A percentile compares a stretch with the other conserved stretches of the same genome.
Conservation (phyloP, 2,888 invertebrate genomes). For the Agonopterix alstromeriana region DNA sequence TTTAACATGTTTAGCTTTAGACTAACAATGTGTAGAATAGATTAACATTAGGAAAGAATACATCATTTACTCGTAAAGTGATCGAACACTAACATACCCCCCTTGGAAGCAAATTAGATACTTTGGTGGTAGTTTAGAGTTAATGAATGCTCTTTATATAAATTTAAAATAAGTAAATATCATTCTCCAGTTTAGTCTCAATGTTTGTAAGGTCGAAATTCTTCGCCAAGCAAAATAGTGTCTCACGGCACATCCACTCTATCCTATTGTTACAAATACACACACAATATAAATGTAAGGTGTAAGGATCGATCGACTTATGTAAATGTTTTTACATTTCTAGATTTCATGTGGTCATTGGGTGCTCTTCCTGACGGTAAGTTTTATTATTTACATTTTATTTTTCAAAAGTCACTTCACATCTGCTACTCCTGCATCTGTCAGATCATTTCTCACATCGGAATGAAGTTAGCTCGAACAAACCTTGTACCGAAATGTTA, state of each 20-base stretch:
- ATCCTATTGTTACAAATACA: conserved; percentile 24
- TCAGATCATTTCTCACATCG: conserved; percentile 26
- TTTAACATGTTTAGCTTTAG: conserved; percentile 76
- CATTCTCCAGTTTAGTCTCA: conserved; percentile 36
- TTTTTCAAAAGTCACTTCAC: conserved; percentile 46
- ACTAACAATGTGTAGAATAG: conserved; percentile 74
- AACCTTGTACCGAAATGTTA: conserved; percentile 7
- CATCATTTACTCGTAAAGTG: conserved; percentile 28
- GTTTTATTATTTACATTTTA: conserved; percentile 67
- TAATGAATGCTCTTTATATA: background rate
- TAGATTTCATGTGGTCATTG: conserved; percentile 99
- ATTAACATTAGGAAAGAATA: conserved; percentile 54
- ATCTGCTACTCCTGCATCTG: conserved; percentile 41
- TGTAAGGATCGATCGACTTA: conserved; percentile 73
- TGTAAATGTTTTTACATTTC: conserved; percentile 80
- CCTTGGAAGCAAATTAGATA: conserved; percentile 45
- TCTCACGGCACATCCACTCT: conserved; percentile 59
- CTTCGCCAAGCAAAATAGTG: conserved; percentile 76
- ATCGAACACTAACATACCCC: conserved; percentile 64
- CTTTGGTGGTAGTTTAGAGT: conserved; percentile 50
- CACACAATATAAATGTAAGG: conserved; percentile 52
- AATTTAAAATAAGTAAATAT: conserved; percentile 39
- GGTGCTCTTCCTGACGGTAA: conserved; percentile 98
- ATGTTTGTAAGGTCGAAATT: conserved; percentile 42
- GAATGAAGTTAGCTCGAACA: conserved; percentile 12